phyloP scores from a whole-genome alignment of 2,888 invertebrate species.

The Xiphydria camelus region DNA sequence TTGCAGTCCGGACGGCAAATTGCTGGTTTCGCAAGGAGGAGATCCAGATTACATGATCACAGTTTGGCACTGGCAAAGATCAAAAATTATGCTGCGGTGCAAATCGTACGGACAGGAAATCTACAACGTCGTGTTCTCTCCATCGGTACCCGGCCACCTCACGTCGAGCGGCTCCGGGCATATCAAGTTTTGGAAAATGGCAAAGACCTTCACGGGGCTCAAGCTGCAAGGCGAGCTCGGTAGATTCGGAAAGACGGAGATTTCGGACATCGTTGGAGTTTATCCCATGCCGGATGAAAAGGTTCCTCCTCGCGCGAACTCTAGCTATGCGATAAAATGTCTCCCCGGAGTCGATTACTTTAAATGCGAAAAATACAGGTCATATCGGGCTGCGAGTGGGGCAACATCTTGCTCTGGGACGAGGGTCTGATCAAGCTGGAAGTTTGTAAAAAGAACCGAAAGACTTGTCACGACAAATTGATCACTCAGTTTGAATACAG shows the following conservation, averaged over 20 bases:
- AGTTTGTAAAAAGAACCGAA: conserved; percentile 72
- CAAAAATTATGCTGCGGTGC: conserved; percentile 74
- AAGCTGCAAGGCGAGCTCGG: conserved; percentile 89
- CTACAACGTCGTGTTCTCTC: conserved; percentile 78
- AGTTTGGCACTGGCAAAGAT: conserved; percentile 85
- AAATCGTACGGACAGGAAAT: conserved; percentile 85
- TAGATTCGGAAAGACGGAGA: conserved; percentile 89
- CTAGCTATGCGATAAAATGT: neutral
- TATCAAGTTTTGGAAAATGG: conserved; percentile 94
- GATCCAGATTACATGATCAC: conserved; percentile 87
- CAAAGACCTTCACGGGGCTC: conserved; percentile 85
- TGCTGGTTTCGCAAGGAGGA: conserved; percentile 81
- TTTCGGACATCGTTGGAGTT: conserved; percentile 83
- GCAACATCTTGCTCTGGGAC: conserved; percentile 90
- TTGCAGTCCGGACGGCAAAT: conserved; percentile 75
- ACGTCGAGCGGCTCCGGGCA: conserved; percentile 77
- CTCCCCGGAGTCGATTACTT: no score
- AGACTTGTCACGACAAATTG: conserved; percentile 72
- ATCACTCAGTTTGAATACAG: conserved; percentile 68
- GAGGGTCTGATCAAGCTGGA: conserved; percentile 85
- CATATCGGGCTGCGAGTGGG: conserved; percentile 87
- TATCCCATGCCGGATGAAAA: conserved; percentile 89
- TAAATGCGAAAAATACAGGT: conserved; percentile 63
- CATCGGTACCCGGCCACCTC: conserved; percentile 76
- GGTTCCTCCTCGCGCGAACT: no score